Evolutionary conservation across 2,888 invertebrate species (phyloP), one percentile per base, ranked within the genome.

Genomic region (Drosophila seclusa): DNA sequence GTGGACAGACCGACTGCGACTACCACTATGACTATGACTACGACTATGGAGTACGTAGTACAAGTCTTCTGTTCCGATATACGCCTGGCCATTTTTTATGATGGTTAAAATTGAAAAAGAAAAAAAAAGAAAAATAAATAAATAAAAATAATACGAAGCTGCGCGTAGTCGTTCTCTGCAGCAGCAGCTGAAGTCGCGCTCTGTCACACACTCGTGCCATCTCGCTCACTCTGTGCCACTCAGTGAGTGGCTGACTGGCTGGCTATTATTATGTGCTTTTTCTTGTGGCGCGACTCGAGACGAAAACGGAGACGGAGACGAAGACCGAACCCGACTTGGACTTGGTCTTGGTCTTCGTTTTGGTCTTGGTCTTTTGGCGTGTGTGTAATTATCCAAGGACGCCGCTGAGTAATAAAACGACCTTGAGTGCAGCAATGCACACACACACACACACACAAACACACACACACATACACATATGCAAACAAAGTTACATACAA

Each of bases 301-400:
- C 42, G n/a, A n/a, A n/a, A n/a, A n/a, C n/a, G 16, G 54, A 53
- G 38, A 49, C 27, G 38, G 32, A 62, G 55, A 24, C 42, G 8
- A 21, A 49, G 40, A 18, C 50, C 52, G 66, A 72, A 13, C 38
- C 32, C 62, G 73, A 63, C 54, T 62, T 65, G 50, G 64, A 60
- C 62, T 64, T 69, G 74, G 63, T 58, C 57, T 63, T 69, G 45
- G 50, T 73, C 63, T 75, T 66, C 68, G 69, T 83, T 69, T 84
- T 68, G 60, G 83, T 62, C 66, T 82, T 68, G 79, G 82, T 82
- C 68, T 74, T 71, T 69, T 82, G 83, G 80, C 84, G 84, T 91
- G 87, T 86, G 89, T 90, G 89, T 90, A 90, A 90, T 90, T 90
- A 90, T 89, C 91, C 89, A 90, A 90, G 89, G 89, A 90, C 89